These are phyloP conservation scores for Oikopleura albicans DNA, from an alignment of 23 tunicate genomes.

Conservation along the genomic window DNA sequence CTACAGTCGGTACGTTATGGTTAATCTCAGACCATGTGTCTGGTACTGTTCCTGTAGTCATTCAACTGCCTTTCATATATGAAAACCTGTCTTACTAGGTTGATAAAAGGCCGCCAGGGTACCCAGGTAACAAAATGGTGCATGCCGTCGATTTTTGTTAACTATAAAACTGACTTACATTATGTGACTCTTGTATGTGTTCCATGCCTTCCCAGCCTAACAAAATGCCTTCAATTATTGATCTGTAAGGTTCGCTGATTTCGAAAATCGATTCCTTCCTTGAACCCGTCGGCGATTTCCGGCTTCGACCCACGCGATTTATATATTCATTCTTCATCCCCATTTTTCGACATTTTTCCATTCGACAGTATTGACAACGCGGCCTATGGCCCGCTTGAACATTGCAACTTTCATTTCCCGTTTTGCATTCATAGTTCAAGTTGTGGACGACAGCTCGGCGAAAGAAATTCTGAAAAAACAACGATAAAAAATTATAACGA, in stretches of 20 bases:
- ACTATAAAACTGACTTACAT: no score
- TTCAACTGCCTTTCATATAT: no score
- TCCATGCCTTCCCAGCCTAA: conserved; percentile 16
- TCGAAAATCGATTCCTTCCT: background rate
- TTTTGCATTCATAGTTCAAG: background rate
- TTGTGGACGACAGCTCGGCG: conserved; percentile 9
- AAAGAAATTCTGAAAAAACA: conserved; percentile 5
- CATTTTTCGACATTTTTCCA: conserved; percentile 10
- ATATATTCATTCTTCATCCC: conserved; percentile 11
- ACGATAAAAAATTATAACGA: no score
- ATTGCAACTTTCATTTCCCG: background rate
- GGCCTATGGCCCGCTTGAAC: conserved; percentile 3
- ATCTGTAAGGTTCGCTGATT: background rate
- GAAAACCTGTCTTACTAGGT: no score
- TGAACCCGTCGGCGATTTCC: background rate
- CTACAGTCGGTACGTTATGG: no score
- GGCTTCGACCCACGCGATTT: background rate
- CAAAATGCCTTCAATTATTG: background rate
- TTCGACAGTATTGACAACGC: background rate
- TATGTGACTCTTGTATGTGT: background rate
- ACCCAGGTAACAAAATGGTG: no score
- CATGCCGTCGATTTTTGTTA: no score
- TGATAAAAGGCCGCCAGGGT: no score
- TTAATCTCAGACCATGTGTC: no score
- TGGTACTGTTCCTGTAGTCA: no score